Evolutionary conservation across 2,797 vertebrate species (phyloP).

Genomic region (Manis crassicaudata): DNA sequence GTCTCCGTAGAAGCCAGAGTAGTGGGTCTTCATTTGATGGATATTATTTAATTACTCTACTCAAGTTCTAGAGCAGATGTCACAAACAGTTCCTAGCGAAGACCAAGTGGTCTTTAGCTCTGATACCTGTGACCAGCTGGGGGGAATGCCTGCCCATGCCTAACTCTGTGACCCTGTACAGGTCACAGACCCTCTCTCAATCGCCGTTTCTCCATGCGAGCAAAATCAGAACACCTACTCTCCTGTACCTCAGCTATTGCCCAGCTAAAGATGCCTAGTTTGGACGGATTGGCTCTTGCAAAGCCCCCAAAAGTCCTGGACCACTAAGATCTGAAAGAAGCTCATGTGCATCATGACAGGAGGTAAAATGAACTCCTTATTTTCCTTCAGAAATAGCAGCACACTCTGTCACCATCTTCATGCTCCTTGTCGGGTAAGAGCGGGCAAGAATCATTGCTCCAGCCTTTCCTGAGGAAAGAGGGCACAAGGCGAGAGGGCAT

Average conservation of each 20-base stretch:
- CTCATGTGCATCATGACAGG: background rate
- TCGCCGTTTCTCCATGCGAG: background rate
- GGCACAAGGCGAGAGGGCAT: background rate
- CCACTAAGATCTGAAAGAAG: background rate
- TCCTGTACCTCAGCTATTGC: background rate
- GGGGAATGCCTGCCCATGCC: background rate
- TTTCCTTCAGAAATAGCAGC: background rate
- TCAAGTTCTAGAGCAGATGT: background rate
- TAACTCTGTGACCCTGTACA: background rate
- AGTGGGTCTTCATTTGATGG: background rate
- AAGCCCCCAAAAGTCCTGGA: background rate
- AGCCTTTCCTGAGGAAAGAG: background rate
- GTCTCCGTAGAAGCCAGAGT: background rate
- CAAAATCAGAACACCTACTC: background rate
- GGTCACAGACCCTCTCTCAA: background rate
- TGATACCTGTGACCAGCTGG: accelerated
- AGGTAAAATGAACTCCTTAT: background rate
- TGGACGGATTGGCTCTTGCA: background rate
- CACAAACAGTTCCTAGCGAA: background rate
- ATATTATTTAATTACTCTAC: background rate
- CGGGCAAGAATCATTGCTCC: background rate
- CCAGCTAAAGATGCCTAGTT: background rate
- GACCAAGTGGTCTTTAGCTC: background rate
- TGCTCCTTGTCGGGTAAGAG: background rate
- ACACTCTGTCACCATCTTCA: background rate